Conservation (phyloP, 2,888 invertebrate species). For the Drosophila merina region DNA sequence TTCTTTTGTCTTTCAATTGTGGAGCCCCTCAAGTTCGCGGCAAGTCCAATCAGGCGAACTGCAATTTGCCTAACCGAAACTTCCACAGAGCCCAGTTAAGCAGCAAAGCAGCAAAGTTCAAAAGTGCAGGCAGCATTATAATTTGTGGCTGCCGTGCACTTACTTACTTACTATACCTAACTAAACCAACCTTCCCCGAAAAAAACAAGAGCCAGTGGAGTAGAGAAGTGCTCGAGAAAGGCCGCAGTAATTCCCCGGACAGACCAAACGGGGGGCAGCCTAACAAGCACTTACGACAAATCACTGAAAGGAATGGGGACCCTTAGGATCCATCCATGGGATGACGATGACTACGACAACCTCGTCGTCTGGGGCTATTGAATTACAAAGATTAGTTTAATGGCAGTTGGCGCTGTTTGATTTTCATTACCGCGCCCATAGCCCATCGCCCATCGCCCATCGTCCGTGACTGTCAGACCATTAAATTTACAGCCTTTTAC, state of each 20-base stretch:
- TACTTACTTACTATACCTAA: slow-evolving; percentile 34
- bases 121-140: slow-evolving; percentile 76
- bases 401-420: slow-evolving; percentile 81
- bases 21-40: slow-evolving; percentile 19
- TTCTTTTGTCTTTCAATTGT: slow-evolving; percentile 61
- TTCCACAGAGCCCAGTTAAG: slow-evolving; percentile 21
- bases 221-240: slow-evolving; percentile 24
- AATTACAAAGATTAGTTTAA: slow-evolving; percentile 81
- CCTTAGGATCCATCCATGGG: slow-evolving; percentile 15
- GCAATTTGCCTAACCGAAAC: slow-evolving; percentile 67
- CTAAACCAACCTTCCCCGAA: slow-evolving; percentile 27
- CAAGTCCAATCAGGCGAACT: slow-evolving; percentile 62
- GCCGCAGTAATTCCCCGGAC: slow-evolving; percentile 64
- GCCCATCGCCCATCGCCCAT: slow-evolving; percentile 52
- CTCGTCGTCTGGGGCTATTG: slow-evolving; percentile 65
- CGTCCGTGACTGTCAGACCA: slow-evolving; percentile 54
- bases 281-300: slow-evolving; percentile 64
- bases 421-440: slow-evolving; percentile 68
- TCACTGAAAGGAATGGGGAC: slow-evolving; percentile 46
- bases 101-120: slow-evolving; percentile 61
- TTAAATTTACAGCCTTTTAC: slow-evolving; percentile 79
- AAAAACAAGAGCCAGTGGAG: neutral
- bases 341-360: slow-evolving; percentile 46
- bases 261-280: slow-evolving; percentile 3
- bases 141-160: slow-evolving; percentile 75